A percentile compares a stretch with the other conserved stretches of the same genome.
Conservation (phyloP, 2,113 vertebrate genomes). For the Mungos mungo region DNA sequence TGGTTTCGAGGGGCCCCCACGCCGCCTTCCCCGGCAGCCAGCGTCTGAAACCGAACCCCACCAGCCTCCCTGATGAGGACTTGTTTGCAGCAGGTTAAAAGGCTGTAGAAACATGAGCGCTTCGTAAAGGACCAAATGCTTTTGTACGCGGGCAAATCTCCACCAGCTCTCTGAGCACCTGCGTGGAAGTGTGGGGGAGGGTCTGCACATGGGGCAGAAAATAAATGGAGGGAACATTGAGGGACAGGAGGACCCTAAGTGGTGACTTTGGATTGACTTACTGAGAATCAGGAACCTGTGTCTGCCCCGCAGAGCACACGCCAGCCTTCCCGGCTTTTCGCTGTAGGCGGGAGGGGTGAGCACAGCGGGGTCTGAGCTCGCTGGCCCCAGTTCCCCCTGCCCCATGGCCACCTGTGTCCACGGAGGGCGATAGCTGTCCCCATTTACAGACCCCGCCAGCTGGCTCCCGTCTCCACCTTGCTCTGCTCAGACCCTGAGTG, state of each 20-base stretch:
- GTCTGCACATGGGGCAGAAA: not conserved
- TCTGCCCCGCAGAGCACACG: too few relatives aligned
- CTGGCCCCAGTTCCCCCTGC: too few relatives aligned
- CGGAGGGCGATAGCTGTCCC: accelerated
- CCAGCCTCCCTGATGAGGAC: not conserved
- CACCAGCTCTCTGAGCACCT: accelerated
- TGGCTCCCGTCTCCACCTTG: too few relatives aligned
- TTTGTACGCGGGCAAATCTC: conserved; percentile 3
- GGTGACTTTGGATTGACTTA: accelerated
- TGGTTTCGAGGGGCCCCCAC: not conserved
- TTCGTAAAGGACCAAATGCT: accelerated
- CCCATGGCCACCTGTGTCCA: accelerated
- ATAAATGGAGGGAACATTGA: not conserved
- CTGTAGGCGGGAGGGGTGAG: accelerated
- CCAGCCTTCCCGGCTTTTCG: accelerated
- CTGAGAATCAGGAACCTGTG: accelerated
- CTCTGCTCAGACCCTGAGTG: accelerated
- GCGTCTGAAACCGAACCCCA: conserved; percentile 26
- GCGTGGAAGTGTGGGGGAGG: not conserved
- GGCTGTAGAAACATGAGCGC: conserved; percentile 32
- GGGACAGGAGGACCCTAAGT: not conserved
- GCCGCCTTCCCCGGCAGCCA: not conserved
- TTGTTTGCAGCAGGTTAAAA: not conserved
- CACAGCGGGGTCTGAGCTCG: accelerated
- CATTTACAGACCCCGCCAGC: accelerated